Evolutionary conservation across 2,888 invertebrate genomes (phyloP).

Genomic region (Campaea margaritaria): DNA sequence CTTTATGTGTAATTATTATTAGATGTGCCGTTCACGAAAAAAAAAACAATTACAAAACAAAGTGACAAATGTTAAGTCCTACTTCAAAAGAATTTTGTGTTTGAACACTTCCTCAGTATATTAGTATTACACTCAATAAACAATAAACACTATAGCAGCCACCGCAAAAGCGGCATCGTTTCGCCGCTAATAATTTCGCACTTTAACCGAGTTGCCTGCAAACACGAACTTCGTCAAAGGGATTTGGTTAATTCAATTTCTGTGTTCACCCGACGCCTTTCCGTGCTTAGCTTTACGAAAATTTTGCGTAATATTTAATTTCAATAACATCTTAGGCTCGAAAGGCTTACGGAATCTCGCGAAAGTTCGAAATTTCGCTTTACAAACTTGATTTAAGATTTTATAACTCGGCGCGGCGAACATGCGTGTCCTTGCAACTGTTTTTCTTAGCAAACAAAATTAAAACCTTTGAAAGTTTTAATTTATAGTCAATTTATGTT

Average conservation of each 20-base stretch:
- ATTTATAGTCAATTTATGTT: neutral
- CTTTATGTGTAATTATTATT: no score
- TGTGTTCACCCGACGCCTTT: constrained; percentile 68
- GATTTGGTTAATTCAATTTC: constrained; percentile 75
- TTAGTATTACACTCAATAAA: no score
- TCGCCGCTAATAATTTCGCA: constrained; percentile 66
- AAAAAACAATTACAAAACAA: no score
- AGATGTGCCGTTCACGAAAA: no score
- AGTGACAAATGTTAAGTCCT: no score
- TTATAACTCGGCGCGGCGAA: constrained; percentile 42
- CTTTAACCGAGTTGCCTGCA: constrained; percentile 64
- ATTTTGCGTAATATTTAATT: constrained; percentile 72
- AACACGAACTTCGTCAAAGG: constrained; percentile 74
- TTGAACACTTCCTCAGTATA: no score
- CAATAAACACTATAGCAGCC: constrained; percentile 43
- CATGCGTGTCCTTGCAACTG: constrained; percentile 43
- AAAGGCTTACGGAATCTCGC: constrained; percentile 59
- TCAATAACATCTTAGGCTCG: constrained; percentile 65
- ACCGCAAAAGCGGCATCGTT: constrained; percentile 53
- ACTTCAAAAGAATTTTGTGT: no score
- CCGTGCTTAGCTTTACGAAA: constrained; percentile 64
- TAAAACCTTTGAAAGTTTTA: constrained; percentile 26
- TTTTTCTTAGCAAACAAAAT: constrained; percentile 37
- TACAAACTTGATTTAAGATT: constrained; percentile 55
- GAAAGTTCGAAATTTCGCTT: constrained; percentile 53